A percentile compares a stretch with the other conserved stretches of the same genome.
Conservation (phyloP, 2,888 invertebrate species). For the Meghimatium bilineatum region DNA sequence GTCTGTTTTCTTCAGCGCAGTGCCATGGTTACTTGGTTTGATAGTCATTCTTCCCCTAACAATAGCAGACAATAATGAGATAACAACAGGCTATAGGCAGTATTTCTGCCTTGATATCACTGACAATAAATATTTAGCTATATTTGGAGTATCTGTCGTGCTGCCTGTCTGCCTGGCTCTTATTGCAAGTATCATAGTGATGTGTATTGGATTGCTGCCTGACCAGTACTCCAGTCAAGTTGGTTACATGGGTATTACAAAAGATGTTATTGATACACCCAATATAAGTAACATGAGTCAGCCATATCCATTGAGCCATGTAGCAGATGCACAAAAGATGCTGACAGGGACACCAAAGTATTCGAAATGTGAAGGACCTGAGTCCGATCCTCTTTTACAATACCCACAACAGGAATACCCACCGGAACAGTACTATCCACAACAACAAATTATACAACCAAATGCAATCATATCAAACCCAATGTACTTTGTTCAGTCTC, state of each 20-base stretch:
- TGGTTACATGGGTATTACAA: not conserved
- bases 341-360: not conserved
- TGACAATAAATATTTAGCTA: not conserved
- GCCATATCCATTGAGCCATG: not conserved
- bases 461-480: not conserved
- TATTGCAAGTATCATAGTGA: not conserved
- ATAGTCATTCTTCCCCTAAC: conserved; percentile 7
- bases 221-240: not conserved
- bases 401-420: not conserved
- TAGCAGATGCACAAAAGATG: too few relatives aligned
- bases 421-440: not conserved
- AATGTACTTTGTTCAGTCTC: not conserved
- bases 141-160: not conserved
- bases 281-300: not conserved
- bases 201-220: not conserved
- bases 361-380: not conserved
- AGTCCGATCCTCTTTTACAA: not conserved
- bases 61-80: not conserved
- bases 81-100: not conserved
- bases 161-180: not conserved
- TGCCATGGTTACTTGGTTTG: conserved; percentile 19
- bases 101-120: not conserved
- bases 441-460: not conserved
- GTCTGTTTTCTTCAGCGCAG: not conserved
- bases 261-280: not conserved